These are phyloP conservation scores for Ernsta delagoae DNA, from an alignment of 2,888 invertebrate genomes.

Conservation along the genomic window DNA sequence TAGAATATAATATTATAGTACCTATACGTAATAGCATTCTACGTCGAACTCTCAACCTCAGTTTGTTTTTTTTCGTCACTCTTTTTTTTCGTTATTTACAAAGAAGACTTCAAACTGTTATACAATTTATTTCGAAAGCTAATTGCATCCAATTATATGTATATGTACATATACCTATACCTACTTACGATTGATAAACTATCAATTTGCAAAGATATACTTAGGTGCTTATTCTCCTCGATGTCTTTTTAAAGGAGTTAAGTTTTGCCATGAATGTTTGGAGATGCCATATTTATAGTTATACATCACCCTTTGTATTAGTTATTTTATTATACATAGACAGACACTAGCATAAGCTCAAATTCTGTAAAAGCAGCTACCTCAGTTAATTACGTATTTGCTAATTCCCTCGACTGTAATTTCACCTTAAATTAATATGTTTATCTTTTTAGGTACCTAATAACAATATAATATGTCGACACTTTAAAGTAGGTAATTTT, in stretches of 20 bases:
- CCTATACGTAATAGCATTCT: too few species aligned
- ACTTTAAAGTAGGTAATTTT: conserved; percentile 44
- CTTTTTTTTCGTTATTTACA: background rate
- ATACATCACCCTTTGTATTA: conserved; percentile 56
- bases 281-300: conserved; percentile 76
- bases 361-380: conserved; percentile 62
- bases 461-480: conserved; percentile 45
- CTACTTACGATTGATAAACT: background rate
- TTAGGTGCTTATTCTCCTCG: conserved; percentile 9
- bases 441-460: too few species aligned
- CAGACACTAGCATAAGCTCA: conserved; percentile 61
- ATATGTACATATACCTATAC: too few species aligned
- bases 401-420: conserved; percentile 57
- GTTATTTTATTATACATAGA: conserved; percentile 51
- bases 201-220: background rate
- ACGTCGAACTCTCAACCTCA: too few species aligned
- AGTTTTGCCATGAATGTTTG: conserved; percentile 75
- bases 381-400: conserved; percentile 64
- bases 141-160: background rate
- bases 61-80: background rate
- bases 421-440: too few species aligned
- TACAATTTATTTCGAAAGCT: background rate
- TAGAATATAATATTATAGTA: too few species aligned
- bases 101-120: too few species aligned
- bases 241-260: conserved; percentile 41